These are phyloP conservation scores for Pogonus chalceus DNA, from an alignment of 1,140 invertebrate genomes.

Conservation along the genomic window DNA sequence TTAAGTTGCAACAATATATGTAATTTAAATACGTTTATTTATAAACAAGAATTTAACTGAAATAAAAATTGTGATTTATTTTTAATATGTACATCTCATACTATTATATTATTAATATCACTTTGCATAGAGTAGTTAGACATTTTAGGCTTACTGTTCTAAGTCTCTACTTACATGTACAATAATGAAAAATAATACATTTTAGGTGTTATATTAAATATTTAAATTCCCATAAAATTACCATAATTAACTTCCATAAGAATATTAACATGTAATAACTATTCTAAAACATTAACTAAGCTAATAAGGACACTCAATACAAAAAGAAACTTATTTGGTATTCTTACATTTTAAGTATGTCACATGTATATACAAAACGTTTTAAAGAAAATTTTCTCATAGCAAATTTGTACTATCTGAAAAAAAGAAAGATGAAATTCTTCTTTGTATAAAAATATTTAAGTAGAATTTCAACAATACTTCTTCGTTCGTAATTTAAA, in stretches of 20 bases:
- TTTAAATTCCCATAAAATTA: not conserved
- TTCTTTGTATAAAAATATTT: not conserved
- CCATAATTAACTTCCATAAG: not conserved
- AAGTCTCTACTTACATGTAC: constrained; percentile 2
- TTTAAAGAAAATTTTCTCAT: not conserved
- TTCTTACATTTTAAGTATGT: constrained; percentile 3
- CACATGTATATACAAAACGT: constrained; percentile 1
- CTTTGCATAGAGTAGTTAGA: constrained; percentile 8
- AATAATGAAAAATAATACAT: constrained; percentile 8
- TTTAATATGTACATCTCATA: constrained; percentile 4
- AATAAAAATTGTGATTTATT: constrained; percentile 7
- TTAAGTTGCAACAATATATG: too few species aligned
- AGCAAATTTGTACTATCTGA: constrained; percentile 9
- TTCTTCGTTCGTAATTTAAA: not conserved
- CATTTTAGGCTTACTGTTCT: constrained; percentile 6
- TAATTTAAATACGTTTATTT: too few species aligned
- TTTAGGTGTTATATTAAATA: not conserved
- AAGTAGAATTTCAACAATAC: too few species aligned
- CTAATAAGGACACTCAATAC: not conserved
- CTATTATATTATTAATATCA: constrained; percentile 9
- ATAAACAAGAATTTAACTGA: too few species aligned
- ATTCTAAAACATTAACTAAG: constrained; percentile 1
- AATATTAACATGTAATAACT: constrained; percentile 2
- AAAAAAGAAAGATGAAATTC: constrained; percentile 1
- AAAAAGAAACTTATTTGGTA: constrained; percentile 5